Percentiles rank a stretch among this genome's conserved stretches.
These are phyloP conservation scores for Pipistrellus nathusii DNA, from an alignment of 2,797 vertebrate species.

Conservation along the genomic window DNA sequence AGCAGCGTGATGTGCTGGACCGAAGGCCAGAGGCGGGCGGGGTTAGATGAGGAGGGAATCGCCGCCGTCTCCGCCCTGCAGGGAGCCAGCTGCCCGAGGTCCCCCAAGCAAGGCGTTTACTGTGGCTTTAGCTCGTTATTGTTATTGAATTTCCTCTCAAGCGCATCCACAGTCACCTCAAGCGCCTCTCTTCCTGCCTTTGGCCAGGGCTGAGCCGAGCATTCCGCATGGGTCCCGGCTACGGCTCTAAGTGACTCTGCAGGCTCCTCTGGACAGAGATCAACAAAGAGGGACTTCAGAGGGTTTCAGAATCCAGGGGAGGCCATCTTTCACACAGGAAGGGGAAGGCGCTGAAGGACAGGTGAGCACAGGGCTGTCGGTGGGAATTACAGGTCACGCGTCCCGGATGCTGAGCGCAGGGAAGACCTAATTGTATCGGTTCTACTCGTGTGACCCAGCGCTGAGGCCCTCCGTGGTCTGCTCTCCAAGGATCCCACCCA, in stretches of 20 bases:
- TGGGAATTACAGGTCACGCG: not conserved
- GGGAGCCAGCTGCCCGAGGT: no score
- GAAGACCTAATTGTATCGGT: not conserved
- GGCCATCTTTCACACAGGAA: not conserved
- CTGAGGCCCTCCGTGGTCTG: no score
- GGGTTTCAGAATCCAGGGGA: not conserved
- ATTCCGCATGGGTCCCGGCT: not conserved
- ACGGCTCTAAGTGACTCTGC: not conserved
- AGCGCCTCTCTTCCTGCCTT: not conserved
- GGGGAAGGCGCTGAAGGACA: not conserved
- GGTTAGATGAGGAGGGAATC: not conserved
- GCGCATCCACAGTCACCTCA: no score
- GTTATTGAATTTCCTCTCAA: not conserved
- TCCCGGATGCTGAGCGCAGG: not conserved
- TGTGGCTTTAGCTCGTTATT: not conserved
- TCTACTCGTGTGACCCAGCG: not conserved
- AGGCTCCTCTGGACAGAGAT: not conserved
- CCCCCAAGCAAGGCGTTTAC: no score
- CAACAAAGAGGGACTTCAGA: not conserved
- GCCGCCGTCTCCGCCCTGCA: accelerated
- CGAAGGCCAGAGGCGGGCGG: not conserved
- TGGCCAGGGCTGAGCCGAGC: not conserved
- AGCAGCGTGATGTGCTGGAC: no score
- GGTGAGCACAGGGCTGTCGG: not conserved
- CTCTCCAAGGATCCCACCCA: not conserved